Percentiles rank a stretch among this genome's conserved stretches.
These are phyloP conservation scores for Caenorhabditis sp. DNA, from an alignment of 2,888 invertebrate genomes.

Conservation along the genomic window DNA sequence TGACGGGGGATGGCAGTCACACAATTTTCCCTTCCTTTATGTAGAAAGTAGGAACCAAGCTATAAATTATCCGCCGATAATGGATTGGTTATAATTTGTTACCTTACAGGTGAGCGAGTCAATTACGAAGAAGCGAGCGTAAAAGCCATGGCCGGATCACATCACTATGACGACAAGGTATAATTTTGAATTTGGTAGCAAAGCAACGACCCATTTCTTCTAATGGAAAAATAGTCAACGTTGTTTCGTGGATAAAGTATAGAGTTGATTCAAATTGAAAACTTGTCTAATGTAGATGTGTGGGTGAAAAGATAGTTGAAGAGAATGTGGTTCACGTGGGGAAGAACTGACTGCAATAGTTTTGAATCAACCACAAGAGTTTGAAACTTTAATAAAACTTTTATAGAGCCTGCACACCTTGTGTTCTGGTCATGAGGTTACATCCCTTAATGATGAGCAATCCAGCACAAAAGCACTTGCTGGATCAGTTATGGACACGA, in stretches of 20 bases:
- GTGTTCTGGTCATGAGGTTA: conserved; percentile 75
- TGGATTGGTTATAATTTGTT: background rate
- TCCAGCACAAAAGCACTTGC: conserved; percentile 76
- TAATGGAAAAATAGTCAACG: background rate
- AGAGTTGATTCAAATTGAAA: too few species aligned
- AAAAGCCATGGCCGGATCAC: conserved; percentile 89
- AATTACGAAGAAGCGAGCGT: conserved; percentile 87
- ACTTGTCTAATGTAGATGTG: background rate
- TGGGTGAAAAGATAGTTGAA: too few species aligned
- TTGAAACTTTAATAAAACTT: too few species aligned
- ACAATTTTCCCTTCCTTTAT: background rate
- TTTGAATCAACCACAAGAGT: too few species aligned
- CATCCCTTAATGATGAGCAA: conserved; percentile 75
- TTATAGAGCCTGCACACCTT: conserved; percentile 80
- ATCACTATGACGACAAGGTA: conserved; percentile 81
- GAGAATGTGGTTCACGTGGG: too few species aligned
- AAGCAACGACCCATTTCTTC: background rate
- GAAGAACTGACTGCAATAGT: too few species aligned
- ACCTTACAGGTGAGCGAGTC: conserved; percentile 64
- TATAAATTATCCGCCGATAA: background rate
- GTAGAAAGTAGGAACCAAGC: background rate
- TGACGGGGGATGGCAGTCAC: background rate
- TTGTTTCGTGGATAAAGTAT: background rate
- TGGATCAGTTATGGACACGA: conserved; percentile 78
- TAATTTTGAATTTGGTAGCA: conserved; percentile 23